Evolutionary conservation across 2,113 vertebrate genomes (phyloP), one percentile per base, ranked within the genome.

Genomic region (Macquaria ambigua): DNA sequence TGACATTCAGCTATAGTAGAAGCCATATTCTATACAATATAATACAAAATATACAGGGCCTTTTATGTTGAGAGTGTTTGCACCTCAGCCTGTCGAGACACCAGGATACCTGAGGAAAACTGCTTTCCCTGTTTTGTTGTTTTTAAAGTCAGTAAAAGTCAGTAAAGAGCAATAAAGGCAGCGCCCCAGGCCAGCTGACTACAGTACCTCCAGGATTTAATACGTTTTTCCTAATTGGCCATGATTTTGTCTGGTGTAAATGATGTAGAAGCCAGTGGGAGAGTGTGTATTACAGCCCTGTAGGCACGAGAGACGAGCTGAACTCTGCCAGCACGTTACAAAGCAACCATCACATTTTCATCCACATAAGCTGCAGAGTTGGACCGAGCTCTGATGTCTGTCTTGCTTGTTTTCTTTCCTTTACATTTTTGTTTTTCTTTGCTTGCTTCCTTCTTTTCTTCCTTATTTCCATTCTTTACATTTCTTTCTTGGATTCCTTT

Each of bases 191-290:
- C 82, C 52, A 34, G 62, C n/a, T 48, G 85, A 86, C 74, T 79
- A 21, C 64, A 15, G 68, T 48, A 18, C 63, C 83, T 77, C 59
- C 20, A 58, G 43, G 53, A 46, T 84, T 88, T 87, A 79, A 84
- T 82, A 61, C 0, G 55, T 77, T 90, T 92, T 89, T 88, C 92
- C 92, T 87, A 92, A 90, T 91, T 89, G 89, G 55, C 58, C 81
- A 46, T 85, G 78, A 79, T 88, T 88, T 41, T 31, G 58, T 84
- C 76, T 77, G 77, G 73, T 86, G 82, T 82, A 61, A 79, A 83
- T 53, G 76, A 62, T 3, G 81, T n/a, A 31, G 63, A 59, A 25
- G 84, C 46, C 1, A 14, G 69, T 41, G 81, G 75, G 83, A 70
- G 89, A 34, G 83, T 34, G 86, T 71, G 82, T 34, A 8, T 88